Conservation (phyloP, 2,113 vertebrate species). For the Hippocampus barbouri region DNA sequence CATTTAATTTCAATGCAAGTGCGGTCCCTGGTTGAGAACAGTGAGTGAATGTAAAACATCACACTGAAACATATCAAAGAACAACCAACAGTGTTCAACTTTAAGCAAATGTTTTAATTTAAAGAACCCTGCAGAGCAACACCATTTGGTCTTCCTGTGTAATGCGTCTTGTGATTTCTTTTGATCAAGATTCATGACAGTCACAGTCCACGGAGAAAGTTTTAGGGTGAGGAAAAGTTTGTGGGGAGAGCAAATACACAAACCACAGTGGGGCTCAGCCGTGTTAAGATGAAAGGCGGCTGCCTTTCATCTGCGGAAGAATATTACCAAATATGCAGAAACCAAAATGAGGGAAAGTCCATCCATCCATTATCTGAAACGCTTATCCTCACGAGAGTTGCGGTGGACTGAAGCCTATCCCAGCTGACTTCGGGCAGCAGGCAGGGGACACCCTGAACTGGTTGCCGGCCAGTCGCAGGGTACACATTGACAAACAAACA, state of each 20-base stretch:
- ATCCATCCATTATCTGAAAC: too few species aligned
- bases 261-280: background rate
- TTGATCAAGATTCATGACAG: conserved; percentile 9
- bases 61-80: background rate
- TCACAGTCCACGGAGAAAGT: background rate
- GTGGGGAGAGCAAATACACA: background rate
- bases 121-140: background rate
- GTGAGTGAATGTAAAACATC: background rate
- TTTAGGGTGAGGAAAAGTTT: background rate
- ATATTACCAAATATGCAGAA: background rate
- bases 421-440: too few species aligned
- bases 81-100: background rate
- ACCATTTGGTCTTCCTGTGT: background rate
- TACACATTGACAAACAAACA: too few species aligned
- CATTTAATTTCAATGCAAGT: background rate
- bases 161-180: conserved; percentile 2
- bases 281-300: conserved; percentile 2
- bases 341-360: background rate
- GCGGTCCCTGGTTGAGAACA: background rate
- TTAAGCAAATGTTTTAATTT: conserved; percentile 7
- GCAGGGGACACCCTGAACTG: too few species aligned
- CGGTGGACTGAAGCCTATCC: too few species aligned
- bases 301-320: background rate
- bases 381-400: too few species aligned
- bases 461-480: too few species aligned